Evolutionary conservation across 2,888 invertebrate genomes (phyloP).

Genomic region (Harmothoe impar): DNA sequence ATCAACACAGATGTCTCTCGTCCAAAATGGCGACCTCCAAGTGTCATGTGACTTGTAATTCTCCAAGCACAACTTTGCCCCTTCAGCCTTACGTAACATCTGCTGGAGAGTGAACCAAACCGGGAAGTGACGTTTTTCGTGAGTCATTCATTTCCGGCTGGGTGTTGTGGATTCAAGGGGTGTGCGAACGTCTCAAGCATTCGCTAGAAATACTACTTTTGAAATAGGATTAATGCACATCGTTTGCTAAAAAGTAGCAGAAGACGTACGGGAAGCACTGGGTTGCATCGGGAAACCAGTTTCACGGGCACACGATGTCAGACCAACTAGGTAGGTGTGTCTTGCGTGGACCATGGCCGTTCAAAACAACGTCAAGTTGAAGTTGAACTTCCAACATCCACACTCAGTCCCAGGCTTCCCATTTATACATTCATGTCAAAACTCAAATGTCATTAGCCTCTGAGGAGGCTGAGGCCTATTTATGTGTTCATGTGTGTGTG

Average conservation of each 20-base stretch:
- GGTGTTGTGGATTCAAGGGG: conserved; percentile 50
- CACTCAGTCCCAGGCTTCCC: too few relatives aligned
- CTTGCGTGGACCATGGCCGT: background rate
- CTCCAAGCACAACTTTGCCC: too few relatives aligned
- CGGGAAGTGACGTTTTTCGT: conserved; percentile 49
- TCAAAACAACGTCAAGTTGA: background rate
- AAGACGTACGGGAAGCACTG: background rate
- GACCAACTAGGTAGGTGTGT: conserved; percentile 50
- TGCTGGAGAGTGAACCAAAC: background rate
- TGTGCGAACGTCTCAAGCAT: background rate
- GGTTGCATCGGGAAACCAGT: background rate
- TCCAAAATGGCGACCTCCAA: conserved; percentile 63
- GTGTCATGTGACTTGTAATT: background rate
- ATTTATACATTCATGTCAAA: too few relatives aligned
- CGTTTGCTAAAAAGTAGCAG: background rate
- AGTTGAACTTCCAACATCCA: too few relatives aligned
- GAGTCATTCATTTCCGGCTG: conserved; percentile 55
- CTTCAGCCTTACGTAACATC: background rate
- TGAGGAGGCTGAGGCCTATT: too few relatives aligned
- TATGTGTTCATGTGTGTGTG: too few relatives aligned
- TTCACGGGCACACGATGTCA: background rate
- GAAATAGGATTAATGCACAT: background rate
- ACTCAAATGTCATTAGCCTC: too few relatives aligned
- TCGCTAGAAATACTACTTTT: conserved; percentile 11
- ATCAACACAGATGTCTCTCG: conserved; percentile 5